Evolutionary conservation across 2,797 vertebrate species (phyloP).

Genomic region (Chaetodon trifasciatus): DNA sequence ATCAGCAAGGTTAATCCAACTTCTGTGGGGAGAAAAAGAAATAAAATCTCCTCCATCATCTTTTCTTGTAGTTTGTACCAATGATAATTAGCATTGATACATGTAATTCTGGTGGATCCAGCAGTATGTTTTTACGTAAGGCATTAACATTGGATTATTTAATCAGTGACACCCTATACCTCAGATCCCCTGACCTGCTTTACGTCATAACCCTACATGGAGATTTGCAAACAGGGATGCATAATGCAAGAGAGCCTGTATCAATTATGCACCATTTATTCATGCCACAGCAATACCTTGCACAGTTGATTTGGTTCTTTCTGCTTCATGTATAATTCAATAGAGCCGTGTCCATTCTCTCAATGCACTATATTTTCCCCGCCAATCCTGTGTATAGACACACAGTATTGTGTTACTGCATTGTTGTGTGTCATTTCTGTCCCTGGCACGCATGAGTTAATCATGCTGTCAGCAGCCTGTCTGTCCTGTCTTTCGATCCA

Average conservation of each 20-base stretch:
- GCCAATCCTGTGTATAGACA: conserved; percentile 24
- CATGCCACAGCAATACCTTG: conserved; percentile 78
- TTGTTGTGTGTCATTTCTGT: conserved; percentile 32
- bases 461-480: too few relatives aligned
- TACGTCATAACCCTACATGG: conserved; percentile 55
- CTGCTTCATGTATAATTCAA: conserved; percentile 82
- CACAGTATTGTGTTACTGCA: conserved; percentile 37
- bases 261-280: conserved; percentile 85
- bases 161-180: conserved; percentile 60
- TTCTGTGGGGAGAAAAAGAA: not conserved
- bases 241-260: conserved; percentile 77
- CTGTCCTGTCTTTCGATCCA: too few relatives aligned
- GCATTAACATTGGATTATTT: conserved; percentile 63
- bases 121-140: conserved; percentile 47
- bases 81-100: conserved; percentile 24
- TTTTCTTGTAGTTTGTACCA: conserved; percentile 6
- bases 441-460: conserved; percentile 3
- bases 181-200: conserved; percentile 58
- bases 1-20: not conserved
- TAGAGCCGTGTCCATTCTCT: conserved; percentile 46
- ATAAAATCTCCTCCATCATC: not conserved
- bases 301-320: conserved; percentile 81
- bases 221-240: conserved; percentile 74
- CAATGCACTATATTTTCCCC: conserved; percentile 17
- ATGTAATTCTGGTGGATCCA: conserved; percentile 23